Percentiles rank a stretch among this genome's conserved stretches.
Conservation (phyloP, 2,797 vertebrate species). For the Onychomys torridus region DNA sequence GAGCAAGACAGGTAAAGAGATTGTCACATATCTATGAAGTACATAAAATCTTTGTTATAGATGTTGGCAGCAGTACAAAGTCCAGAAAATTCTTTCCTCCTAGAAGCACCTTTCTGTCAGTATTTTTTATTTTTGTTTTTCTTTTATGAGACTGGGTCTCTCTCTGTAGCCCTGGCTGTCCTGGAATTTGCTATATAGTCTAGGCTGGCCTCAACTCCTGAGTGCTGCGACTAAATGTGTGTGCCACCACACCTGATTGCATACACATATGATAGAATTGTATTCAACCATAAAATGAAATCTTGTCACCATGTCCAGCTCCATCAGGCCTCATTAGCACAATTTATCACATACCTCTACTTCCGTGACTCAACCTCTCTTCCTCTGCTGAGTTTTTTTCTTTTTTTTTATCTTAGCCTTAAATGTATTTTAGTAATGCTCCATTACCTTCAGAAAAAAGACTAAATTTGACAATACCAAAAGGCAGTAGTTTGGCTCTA, state of each 20-base stretch:
- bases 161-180: not conserved
- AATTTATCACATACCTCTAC: not conserved
- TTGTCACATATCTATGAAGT: not conserved
- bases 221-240: not conserved
- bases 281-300: not conserved
- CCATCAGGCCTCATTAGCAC: not conserved
- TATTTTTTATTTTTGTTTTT: not conserved
- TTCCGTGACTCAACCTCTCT: not conserved
- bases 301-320: not conserved
- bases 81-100: not conserved
- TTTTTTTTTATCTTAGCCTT: not conserved
- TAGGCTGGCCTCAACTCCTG: not conserved
- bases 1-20: not conserved
- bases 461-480: not conserved
- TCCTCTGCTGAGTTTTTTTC: not conserved
- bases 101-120: not conserved
- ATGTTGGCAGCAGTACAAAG: not conserved
- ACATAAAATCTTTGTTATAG: not conserved
- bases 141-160: not conserved
- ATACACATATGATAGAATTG: not conserved
- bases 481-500: not conserved
- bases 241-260: not conserved
- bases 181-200: not conserved
- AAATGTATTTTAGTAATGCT: not conserved
- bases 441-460: not conserved